phyloP scores from a whole-genome alignment of 2,797 vertebrate species.

The Poecilia picta region DNA sequence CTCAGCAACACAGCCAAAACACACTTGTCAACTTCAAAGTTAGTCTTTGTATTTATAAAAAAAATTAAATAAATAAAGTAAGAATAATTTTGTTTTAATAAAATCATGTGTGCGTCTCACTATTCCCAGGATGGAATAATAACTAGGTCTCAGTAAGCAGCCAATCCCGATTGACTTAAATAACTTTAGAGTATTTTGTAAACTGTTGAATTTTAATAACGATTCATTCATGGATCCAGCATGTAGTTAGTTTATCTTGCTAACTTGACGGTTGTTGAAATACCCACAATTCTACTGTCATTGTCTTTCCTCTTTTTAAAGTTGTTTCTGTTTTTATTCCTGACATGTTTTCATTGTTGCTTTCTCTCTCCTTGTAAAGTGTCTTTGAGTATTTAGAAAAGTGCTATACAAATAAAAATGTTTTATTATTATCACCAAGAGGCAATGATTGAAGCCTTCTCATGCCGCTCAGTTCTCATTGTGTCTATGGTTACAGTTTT shows the following conservation, averaged over 20 bases:
- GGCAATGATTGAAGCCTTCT: slow-evolving; percentile 18
- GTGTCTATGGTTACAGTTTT: not conserved
- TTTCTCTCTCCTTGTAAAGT: slow-evolving; percentile 80
- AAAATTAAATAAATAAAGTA: not conserved
- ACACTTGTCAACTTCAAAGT: not conserved
- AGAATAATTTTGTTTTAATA: not conserved
- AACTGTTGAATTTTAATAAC: slow-evolving; percentile 41
- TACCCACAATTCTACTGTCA: slow-evolving; percentile 75
- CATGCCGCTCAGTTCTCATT: not conserved
- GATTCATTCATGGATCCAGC: slow-evolving; percentile 44
- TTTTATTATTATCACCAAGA: slow-evolving; percentile 78
- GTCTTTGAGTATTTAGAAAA: slow-evolving; percentile 83
- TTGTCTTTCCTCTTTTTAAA: slow-evolving; percentile 77
- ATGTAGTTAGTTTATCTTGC: slow-evolving; percentile 64
- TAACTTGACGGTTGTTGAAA: slow-evolving; percentile 72
- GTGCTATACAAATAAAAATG: slow-evolving; percentile 82
- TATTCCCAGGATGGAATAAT: slow-evolving; percentile 40
- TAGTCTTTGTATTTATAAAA: slow-evolving; percentile 23
- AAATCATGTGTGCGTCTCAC: slow-evolving; percentile 2
- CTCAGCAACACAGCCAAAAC: not conserved
- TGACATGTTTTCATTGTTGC: slow-evolving; percentile 75
- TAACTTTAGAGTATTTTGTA: slow-evolving; percentile 18
- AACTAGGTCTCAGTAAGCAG: slow-evolving; percentile 44
- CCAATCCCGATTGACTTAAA: slow-evolving; percentile 12
- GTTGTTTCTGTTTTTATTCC: slow-evolving; percentile 79